Evolutionary conservation across 2,888 invertebrate genomes (phyloP), one percentile per base, ranked within the genome.

Genomic region (Pantelozetes paolii): DNA sequence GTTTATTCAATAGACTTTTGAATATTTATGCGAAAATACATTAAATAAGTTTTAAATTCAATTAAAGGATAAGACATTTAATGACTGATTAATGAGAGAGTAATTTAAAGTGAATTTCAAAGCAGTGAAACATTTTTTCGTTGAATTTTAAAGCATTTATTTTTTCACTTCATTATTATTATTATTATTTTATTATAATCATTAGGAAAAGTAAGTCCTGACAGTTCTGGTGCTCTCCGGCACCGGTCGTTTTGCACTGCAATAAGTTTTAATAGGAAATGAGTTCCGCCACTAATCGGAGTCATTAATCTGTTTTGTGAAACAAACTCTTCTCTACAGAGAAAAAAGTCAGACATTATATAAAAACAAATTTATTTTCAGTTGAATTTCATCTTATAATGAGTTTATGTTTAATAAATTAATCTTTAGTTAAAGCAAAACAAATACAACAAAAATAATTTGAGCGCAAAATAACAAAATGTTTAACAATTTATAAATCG

Each of bases 251-350:
- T 23, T 54, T 23, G n/a, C 54, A 9, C 13, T 30, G 59, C 6
- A n/a, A 59, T 59, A 59, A 15, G 26, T n/a, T 59, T 59, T 28
- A 23, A 57, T 57, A 57, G 26, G 28, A 30, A 59, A 59, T 59
- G 59, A 30, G 59, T 59, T 59, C 28, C 59, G 32, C 18, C 59
- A 59, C 15, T 59, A 59, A 59, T 59, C 59, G 18, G 8, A 30
- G 30, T 8, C 59, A 59, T 59, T 59, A 59, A 59, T 59, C 59
- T 59, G 59, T 54, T 54, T 9, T 9, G 6, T 45, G 45, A 45
- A 8, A 59, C 3, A 30, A 59, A 30, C 26, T 9, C 11, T 59
- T 59, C 59, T 8, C 9, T 15, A 26, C 23, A 57, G 23, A 59
- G 30, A 59, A 28, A 6, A 45, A 45, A 13, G 18, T 45, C 45